Evolutionary conservation across 2,888 invertebrate genomes (phyloP).

Genomic region (Drosophila vallismaia): DNA sequence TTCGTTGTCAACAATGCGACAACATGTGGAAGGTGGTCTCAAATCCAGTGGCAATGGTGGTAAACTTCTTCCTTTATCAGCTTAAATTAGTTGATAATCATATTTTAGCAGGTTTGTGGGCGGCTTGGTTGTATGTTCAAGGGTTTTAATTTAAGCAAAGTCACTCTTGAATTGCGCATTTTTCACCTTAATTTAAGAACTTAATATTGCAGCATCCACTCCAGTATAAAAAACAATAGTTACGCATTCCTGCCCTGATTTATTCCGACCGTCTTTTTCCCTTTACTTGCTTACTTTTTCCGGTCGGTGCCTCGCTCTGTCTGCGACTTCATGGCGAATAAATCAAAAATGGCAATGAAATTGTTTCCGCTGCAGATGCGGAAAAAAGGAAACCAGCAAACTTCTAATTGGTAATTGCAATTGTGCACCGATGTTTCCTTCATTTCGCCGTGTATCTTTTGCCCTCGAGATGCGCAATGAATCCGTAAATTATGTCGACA

Average conservation of each 20-base stretch:
- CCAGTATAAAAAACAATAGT: conserved; percentile 33
- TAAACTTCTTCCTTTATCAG: conserved; percentile 3
- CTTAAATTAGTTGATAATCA: conserved; percentile 71
- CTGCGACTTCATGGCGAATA: conserved; percentile 49
- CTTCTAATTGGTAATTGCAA: conserved; percentile 77
- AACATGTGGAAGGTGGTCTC: conserved; percentile 24
- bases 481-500: conserved; percentile 66
- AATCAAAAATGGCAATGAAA: conserved; percentile 71
- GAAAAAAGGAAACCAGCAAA: conserved; percentile 45
- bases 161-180: neutral
- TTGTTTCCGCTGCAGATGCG: conserved; percentile 51
- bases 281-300: conserved; percentile 1
- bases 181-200: neutral
- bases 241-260: conserved; percentile 55
- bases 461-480: conserved; percentile 13
- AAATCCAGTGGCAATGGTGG: neutral
- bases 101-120: conserved; percentile 48
- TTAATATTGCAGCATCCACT: conserved; percentile 9
- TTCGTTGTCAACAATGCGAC: conserved; percentile 71
- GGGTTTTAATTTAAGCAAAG: conserved; percentile 14
- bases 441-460: neutral
- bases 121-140: conserved; percentile 9
- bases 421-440: conserved; percentile 26
- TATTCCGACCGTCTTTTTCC: conserved; percentile 30
- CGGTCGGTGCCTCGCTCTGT: conserved; percentile 6